Conservation (phyloP, 2,888 invertebrate species). For the Stenoptilia bipunctidactyla region DNA sequence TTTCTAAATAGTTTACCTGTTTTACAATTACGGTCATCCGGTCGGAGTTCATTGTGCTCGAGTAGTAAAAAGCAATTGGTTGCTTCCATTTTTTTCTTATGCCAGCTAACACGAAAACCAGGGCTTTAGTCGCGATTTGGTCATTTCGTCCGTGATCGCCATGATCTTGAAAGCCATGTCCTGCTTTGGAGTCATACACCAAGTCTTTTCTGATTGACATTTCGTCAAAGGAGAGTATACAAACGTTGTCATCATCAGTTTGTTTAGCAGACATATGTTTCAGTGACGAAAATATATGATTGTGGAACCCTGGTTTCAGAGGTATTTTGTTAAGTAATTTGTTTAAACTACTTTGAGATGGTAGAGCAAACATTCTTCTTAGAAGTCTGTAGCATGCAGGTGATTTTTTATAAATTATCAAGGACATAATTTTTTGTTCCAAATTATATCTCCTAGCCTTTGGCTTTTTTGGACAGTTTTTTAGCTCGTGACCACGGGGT, state of each 20-base stretch:
- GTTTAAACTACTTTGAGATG: constrained; percentile 14
- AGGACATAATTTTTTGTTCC: constrained; percentile 6
- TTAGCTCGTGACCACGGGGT: no score
- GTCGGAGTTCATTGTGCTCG: constrained; percentile 12
- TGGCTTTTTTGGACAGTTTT: constrained; percentile 2
- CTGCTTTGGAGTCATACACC: constrained; percentile 11
- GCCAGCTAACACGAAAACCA: constrained; percentile 17
- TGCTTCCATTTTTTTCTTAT: constrained; percentile 15
- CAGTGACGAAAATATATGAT: constrained; percentile 12
- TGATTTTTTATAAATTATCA: constrained; percentile 18
- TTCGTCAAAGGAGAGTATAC: constrained; percentile 8
- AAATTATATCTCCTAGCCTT: constrained; percentile 3
- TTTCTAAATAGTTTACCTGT: constrained; percentile 7
- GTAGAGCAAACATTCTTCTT: constrained; percentile 17
- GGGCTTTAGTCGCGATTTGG: constrained; percentile 12
- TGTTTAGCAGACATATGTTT: constrained; percentile 10
- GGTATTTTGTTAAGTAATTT: constrained; percentile 16
- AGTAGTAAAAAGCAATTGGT: no score
- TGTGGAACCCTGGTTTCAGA: constrained; percentile 14
- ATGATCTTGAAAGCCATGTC: constrained; percentile 15
- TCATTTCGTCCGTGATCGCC: constrained; percentile 10
- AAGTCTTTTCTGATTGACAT: constrained; percentile 11
- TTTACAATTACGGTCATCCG: constrained; percentile 12
- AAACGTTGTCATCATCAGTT: constrained; percentile 1
- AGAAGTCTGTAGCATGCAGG: constrained; percentile 18